Conservation (phyloP, 2,888 invertebrate species). For the Tiliacea aurago region DNA sequence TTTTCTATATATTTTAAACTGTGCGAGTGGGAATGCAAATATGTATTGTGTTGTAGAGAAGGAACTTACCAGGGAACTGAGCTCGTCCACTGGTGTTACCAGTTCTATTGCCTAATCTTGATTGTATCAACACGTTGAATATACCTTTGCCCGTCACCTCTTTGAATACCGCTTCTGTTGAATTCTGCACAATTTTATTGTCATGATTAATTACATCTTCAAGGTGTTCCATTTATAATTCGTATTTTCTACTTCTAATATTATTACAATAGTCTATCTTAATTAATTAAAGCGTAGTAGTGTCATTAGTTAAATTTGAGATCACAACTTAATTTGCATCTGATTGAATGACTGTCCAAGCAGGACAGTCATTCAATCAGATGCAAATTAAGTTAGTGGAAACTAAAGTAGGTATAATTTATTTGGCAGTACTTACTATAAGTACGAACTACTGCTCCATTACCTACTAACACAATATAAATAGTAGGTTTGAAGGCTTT, state of each 20-base stretch:
- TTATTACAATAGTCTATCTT: not conserved
- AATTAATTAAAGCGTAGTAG: not conserved
- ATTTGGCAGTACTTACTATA: not conserved
- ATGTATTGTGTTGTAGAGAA: constrained; percentile 3
- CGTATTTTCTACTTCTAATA: not conserved
- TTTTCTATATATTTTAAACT: no score
- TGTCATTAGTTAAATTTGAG: not conserved
- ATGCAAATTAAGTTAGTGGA: not conserved
- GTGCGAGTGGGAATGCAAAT: no score
- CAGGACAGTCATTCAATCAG: no score
- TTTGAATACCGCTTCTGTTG: constrained; percentile 71
- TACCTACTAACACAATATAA: not conserved
- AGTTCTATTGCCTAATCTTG: constrained; percentile 41
- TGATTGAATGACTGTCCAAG: no score
- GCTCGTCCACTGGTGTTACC: constrained; percentile 64
- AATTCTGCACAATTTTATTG: constrained; percentile 68
- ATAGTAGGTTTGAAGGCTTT: not conserved
- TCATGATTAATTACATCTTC: not conserved
- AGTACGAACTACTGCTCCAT: no score
- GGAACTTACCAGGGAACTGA: constrained; percentile 75
- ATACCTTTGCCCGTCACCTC: constrained; percentile 67
- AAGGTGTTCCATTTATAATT: no score
- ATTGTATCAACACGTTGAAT: constrained; percentile 72
- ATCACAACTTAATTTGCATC: no score
- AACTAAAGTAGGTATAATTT: not conserved